Evolutionary conservation across 2,797 vertebrate genomes (phyloP).

Genomic region (Nannoperca australis): DNA sequence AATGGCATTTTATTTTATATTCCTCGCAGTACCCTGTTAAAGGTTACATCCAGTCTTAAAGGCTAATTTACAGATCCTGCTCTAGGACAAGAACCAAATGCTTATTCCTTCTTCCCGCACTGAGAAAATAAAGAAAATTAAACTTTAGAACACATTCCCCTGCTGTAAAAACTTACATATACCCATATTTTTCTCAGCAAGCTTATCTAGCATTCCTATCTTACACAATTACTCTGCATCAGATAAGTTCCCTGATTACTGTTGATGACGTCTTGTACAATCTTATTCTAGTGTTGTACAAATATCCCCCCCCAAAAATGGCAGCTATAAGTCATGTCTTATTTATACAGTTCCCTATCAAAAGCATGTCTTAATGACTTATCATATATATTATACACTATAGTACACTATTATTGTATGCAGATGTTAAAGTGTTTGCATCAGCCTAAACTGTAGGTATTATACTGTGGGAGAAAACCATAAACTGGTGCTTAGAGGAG

Average conservation of each 20-base stretch:
- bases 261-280: slow-evolving; percentile 21
- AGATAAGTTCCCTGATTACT: slow-evolving; percentile 24
- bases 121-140: slow-evolving; percentile 26
- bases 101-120: slow-evolving; percentile 8
- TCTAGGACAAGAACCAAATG: slow-evolving; percentile 23
- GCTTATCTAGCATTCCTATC: slow-evolving; percentile 6
- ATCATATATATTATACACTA: neutral
- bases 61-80: slow-evolving; percentile 32
- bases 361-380: neutral
- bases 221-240: neutral
- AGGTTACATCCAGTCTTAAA: slow-evolving; percentile 45
- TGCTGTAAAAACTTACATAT: slow-evolving; percentile 3
- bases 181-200: neutral
- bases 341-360: too few species aligned
- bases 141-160: neutral
- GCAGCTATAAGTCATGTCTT: too few species aligned
- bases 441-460: neutral
- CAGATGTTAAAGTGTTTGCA: neutral
- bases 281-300: neutral
- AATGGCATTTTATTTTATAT: slow-evolving; percentile 7
- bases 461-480: neutral
- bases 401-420: neutral
- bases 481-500: neutral
- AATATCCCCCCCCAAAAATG: neutral
- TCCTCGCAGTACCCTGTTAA: slow-evolving; percentile 18